Evolutionary conservation across 2,888 invertebrate species (phyloP).

Genomic region (Hirudinaria manillensis): DNA sequence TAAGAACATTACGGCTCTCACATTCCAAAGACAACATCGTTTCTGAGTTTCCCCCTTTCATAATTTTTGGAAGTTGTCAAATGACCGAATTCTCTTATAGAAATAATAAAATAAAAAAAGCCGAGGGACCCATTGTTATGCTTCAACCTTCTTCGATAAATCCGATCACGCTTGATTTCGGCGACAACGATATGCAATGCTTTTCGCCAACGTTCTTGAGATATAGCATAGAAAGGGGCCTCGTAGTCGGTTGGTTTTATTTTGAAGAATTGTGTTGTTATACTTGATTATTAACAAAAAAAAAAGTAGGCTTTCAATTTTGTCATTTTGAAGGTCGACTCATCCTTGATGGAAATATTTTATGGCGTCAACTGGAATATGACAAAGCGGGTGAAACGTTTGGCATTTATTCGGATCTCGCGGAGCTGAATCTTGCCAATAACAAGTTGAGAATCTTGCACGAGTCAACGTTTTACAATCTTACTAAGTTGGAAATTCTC

Average conservation of each 20-base stretch:
- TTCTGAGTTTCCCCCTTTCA: not conserved
- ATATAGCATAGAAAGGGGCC: too few relatives aligned
- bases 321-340: not conserved
- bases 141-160: not conserved
- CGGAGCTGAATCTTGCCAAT: slow-evolving; percentile 18
- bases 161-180: slow-evolving; percentile 3
- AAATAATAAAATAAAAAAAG: not conserved
- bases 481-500: not conserved
- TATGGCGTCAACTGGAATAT: not conserved
- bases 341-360: slow-evolving; percentile 9
- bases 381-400: slow-evolving; percentile 17
- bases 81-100: not conserved
- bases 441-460: slow-evolving; percentile 6
- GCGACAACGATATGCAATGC: not conserved
- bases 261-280: too few relatives aligned
- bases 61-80: not conserved
- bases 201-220: not conserved
- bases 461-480: not conserved
- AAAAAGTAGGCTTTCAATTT: not conserved
- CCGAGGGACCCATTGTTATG: not conserved
- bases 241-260: too few relatives aligned
- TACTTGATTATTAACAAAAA: too few relatives aligned
- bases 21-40: not conserved
- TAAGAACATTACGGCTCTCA: not conserved
- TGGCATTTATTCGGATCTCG: not conserved